Percentiles rank a stretch among this genome's conserved stretches.
Evolutionary conservation across 2,888 invertebrate species (phyloP).

Genomic region (Osmoderma eremita): DNA sequence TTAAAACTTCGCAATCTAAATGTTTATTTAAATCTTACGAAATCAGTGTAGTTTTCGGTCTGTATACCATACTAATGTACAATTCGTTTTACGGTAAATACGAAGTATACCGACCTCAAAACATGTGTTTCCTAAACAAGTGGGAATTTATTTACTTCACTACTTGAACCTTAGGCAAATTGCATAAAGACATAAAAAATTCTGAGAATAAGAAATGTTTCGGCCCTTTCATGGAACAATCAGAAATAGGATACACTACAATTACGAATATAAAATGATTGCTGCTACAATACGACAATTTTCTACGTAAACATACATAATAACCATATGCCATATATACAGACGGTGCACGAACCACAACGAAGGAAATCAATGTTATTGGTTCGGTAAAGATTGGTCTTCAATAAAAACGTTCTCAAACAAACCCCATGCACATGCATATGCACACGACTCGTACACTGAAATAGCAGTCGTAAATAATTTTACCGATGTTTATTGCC

Average conservation of each 20-base stretch:
- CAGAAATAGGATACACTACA: not conserved
- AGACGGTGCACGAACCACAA: not conserved
- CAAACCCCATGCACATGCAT: slow-evolving; percentile 26
- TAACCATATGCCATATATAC: too few relatives aligned
- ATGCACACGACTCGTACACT: slow-evolving; percentile 2
- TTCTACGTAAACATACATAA: slow-evolving; percentile 1
- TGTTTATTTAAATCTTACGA: too few relatives aligned
- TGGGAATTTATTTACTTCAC: too few relatives aligned
- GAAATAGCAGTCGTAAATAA: slow-evolving; percentile 35
- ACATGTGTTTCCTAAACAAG: too few relatives aligned
- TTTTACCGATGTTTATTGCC: slow-evolving; percentile 36
- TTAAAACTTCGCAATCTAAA: too few relatives aligned
- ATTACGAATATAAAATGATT: slow-evolving; percentile 5
- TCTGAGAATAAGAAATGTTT: not conserved
- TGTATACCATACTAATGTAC: too few relatives aligned
- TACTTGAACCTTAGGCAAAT: too few relatives aligned
- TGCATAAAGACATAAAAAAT: too few relatives aligned
- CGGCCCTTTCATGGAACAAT: not conserved
- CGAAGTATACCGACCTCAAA: too few relatives aligned
- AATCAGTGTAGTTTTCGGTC: too few relatives aligned
- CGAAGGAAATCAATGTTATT: slow-evolving; percentile 21
- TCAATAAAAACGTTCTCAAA: slow-evolving; percentile 28
- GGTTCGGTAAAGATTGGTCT: slow-evolving; percentile 25
- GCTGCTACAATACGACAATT: not conserved
- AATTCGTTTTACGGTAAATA: too few relatives aligned